Evolutionary conservation across 1,140 invertebrate genomes (phyloP).

Genomic region (Mercenaria mercenaria): DNA sequence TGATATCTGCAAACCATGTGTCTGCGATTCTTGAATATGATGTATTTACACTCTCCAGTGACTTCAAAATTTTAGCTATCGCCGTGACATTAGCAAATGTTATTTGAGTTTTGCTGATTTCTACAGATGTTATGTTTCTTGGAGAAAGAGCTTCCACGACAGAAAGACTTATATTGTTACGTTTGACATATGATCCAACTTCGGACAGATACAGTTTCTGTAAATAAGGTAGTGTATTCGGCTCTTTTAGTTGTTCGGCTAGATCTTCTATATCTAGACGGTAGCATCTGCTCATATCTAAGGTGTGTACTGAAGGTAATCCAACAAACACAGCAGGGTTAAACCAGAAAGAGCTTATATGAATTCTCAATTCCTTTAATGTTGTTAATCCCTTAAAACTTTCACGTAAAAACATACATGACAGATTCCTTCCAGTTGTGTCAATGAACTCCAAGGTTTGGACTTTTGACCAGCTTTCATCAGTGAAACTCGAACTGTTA

Average conservation of each 20-base stretch:
- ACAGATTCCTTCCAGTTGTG: background rate
- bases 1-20: too few relatives aligned
- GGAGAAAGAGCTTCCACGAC: too few relatives aligned
- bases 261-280: background rate
- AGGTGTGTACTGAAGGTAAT: background rate
- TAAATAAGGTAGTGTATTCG: too few relatives aligned
- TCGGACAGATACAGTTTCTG: too few relatives aligned
- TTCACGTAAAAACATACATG: background rate
- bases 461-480: background rate
- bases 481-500: background rate
- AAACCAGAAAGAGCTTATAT: background rate
- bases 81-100: too few relatives aligned
- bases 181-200: too few relatives aligned
- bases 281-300: background rate
- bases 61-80: too few relatives aligned
- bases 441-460: background rate
- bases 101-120: too few relatives aligned
- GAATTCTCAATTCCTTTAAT: background rate
- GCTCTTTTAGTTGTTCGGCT: background rate
- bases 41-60: too few relatives aligned
- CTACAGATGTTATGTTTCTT: too few relatives aligned
- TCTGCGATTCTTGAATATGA: too few relatives aligned
- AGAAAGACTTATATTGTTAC: too few relatives aligned
- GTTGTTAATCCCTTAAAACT: background rate
- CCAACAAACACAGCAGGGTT: background rate